phyloP scores from a whole-genome alignment of 2,797 vertebrate species.

The Siniperca scherzeri region DNA sequence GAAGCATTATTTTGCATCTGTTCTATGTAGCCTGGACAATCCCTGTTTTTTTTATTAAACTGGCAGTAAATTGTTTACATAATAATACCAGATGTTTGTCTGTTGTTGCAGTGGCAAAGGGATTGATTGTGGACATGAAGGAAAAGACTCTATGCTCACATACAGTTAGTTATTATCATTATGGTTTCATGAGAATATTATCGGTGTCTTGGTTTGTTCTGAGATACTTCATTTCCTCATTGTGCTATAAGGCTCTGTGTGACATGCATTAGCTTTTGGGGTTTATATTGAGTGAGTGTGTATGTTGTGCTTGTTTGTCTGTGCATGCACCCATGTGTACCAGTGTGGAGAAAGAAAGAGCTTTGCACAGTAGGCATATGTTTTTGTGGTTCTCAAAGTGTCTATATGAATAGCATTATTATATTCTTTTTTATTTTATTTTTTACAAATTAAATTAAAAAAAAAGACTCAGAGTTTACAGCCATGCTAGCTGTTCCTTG shows the following conservation, averaged over 20 bases:
- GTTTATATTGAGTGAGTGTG: neutral
- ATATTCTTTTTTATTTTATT: neutral
- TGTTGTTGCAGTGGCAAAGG: conserved; percentile 20
- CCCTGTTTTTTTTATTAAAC: conserved; percentile 29
- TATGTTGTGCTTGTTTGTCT: conserved; percentile 1
- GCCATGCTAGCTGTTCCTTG: neutral
- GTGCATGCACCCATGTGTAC: neutral
- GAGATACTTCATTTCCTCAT: neutral
- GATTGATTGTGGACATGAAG: conserved; percentile 30
- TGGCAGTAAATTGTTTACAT: conserved; percentile 58
- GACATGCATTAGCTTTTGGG: neutral
- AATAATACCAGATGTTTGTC: conserved; percentile 62
- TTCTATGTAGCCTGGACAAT: conserved; percentile 13
- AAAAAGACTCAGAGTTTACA: neutral
- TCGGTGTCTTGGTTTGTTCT: neutral
- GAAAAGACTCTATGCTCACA: conserved; percentile 24
- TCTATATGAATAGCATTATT: neutral
- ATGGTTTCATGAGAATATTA: conserved; percentile 27
- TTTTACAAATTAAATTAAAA: neutral
- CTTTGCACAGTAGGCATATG: neutral
- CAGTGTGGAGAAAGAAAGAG: neutral
- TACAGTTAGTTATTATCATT: conserved; percentile 11
- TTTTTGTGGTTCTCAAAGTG: neutral
- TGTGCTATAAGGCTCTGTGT: neutral
- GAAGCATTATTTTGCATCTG: conserved; percentile 13